Percentiles rank a stretch among this genome's conserved stretches.
Evolutionary conservation across 2,113 vertebrate genomes (phyloP).

Genomic region (Odocoileus hemionus): DNA sequence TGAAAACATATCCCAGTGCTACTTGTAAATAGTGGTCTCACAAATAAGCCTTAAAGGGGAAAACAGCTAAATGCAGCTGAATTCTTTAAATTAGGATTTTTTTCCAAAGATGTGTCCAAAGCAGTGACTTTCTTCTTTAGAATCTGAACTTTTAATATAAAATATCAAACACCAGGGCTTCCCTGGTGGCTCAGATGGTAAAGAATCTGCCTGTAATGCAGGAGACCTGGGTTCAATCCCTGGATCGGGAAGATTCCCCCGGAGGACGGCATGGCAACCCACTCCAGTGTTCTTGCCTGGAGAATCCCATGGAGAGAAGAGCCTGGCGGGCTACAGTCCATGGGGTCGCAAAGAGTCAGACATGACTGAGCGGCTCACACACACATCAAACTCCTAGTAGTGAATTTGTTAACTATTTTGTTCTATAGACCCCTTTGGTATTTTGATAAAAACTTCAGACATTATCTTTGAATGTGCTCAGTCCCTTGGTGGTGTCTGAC

Average conservation of each 20-base stretch:
- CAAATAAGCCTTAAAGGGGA: not conserved
- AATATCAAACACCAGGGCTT: not conserved
- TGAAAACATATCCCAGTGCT: not conserved
- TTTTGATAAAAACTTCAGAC: not conserved
- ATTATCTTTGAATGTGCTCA: not conserved
- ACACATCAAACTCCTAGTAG: not conserved
- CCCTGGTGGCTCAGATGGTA: not conserved
- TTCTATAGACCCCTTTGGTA: not conserved
- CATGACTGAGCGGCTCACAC: not conserved
- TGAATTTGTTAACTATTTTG: not conserved
- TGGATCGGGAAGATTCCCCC: not conserved
- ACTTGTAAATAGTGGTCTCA: not conserved
- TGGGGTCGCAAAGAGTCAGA: accelerated
- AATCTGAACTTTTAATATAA: not conserved
- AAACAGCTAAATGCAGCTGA: not conserved
- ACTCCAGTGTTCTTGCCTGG: not conserved
- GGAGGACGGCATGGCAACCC: not conserved
- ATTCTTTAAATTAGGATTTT: not conserved
- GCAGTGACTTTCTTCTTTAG: not conserved
- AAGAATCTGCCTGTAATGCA: not conserved
- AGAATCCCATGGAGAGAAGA: not conserved
- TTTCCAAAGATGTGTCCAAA: not conserved
- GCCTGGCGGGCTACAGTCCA: not conserved
- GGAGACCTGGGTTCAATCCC: not conserved
- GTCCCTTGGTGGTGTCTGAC: not conserved